phyloP scores from a whole-genome alignment of 2,888 invertebrate genomes.

The Eupeodes latifasciatus region DNA sequence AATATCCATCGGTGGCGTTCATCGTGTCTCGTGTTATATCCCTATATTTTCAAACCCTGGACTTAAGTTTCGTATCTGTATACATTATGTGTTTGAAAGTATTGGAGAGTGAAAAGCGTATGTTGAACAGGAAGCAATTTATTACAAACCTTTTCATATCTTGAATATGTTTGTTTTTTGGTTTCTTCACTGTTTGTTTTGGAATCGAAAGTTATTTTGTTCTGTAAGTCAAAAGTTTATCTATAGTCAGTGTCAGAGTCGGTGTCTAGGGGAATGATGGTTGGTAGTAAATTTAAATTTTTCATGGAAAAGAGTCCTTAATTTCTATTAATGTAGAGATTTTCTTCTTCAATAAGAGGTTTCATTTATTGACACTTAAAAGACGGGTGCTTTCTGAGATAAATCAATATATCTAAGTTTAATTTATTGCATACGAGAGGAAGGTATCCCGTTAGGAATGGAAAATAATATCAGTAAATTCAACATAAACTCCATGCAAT shows the following conservation, averaged over 20 bases:
- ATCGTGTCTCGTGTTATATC: slow-evolving; percentile 28
- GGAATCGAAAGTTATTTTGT: slow-evolving; percentile 33
- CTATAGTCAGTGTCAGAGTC: not conserved
- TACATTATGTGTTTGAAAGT: not conserved
- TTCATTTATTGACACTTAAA: too few relatives aligned
- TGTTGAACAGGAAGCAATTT: slow-evolving; percentile 68
- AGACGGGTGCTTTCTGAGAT: too few relatives aligned
- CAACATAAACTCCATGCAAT: too few relatives aligned
- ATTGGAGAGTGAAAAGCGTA: slow-evolving; percentile 10
- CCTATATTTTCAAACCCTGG: not conserved
- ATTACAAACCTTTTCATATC: slow-evolving; percentile 61
- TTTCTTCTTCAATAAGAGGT: too few relatives aligned
- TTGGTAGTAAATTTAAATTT: not conserved
- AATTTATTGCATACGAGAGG: too few relatives aligned
- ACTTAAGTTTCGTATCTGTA: not conserved
- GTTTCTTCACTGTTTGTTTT: not conserved
- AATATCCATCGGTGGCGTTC: slow-evolving; percentile 17
- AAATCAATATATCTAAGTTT: too few relatives aligned
- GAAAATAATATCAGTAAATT: too few relatives aligned
- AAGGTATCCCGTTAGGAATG: too few relatives aligned
- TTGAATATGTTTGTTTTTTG: slow-evolving; percentile 29
- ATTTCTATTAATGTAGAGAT: too few relatives aligned
- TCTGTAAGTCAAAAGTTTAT: not conserved
- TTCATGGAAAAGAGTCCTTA: too few relatives aligned
- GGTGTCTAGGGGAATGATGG: slow-evolving; percentile 3